Evolutionary conservation across 2,113 vertebrate species (phyloP).

Genomic region (Anolis carolinensis): DNA sequence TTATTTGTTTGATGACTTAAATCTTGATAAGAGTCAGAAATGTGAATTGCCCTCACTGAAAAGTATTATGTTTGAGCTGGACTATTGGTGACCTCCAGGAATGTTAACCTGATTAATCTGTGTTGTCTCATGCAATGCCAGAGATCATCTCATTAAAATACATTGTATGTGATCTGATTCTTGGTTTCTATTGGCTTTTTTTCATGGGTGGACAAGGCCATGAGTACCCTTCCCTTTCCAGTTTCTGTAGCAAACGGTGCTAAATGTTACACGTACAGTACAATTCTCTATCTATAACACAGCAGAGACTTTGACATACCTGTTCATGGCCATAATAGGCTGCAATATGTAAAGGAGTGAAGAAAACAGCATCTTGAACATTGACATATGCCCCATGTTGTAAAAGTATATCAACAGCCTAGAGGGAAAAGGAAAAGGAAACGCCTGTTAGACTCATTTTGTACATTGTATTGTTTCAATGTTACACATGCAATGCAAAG

Average conservation of each 20-base stretch:
- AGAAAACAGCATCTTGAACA: slow-evolving; percentile 92
- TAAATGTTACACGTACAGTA: not conserved
- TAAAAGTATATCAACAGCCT: slow-evolving; percentile 88
- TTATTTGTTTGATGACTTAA: not conserved
- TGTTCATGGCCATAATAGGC: slow-evolving; percentile 85
- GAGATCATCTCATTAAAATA: not conserved
- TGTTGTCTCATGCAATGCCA: not conserved
- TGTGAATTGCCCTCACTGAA: no score
- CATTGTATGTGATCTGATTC: not conserved
- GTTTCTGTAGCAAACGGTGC: not conserved
- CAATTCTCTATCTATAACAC: not conserved
- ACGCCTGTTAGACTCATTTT: not conserved
- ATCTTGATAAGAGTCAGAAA: not conserved
- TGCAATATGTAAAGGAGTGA: slow-evolving; percentile 91
- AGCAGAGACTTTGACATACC: slow-evolving; percentile 65
- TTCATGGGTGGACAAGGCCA: not conserved
- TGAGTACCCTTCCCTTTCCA: not conserved
- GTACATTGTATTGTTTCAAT: accelerated
- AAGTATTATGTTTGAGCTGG: not conserved
- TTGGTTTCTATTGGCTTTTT: not conserved
- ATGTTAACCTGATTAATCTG: not conserved
- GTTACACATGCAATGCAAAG: accelerated
- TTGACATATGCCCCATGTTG: slow-evolving; percentile 91
- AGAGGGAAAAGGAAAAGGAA: not conserved
- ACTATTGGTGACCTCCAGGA: not conserved